Evolutionary conservation across 2,113 vertebrate species (phyloP), one percentile per base, ranked within the genome.

Genomic region (Chaetura pelagica): DNA sequence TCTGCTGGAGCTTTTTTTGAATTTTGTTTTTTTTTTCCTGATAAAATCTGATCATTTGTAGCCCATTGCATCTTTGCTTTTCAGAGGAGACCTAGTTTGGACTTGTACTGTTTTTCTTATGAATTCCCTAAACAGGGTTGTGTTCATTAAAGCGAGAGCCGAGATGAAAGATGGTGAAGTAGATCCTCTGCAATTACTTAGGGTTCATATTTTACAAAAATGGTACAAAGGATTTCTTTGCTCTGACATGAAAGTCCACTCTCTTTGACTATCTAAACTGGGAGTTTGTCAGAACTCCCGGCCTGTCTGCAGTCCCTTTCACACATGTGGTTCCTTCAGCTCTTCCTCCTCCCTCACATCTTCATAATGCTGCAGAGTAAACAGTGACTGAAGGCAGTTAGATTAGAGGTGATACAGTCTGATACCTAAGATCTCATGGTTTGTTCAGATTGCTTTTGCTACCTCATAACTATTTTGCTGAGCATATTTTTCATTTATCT

Each of bases 21-120:
- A 18, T 20, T 48, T 48, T 48, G 8, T 9, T 74, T 1, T 63
- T 54, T 71, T 35, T 64, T 54, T 63, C 27, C n/a, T 38, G 20
- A 9, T 90, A 30, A 6, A 22, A 0, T 75, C 20, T 87, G 54
- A 63, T 94, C 42, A 13, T 12, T 74, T 69, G 18, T 79, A 71
- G 51, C 16, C 23, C 15, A 9, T 10, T 82, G 22, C 0, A 2
- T 73, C 15, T 61, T 30, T 54, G 49, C 9, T 89, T 71, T 75
- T 87, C 18, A 48, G 63, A 69, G 27, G 73, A 85, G 67, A 42
- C 78, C 18, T 91, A 29, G 79, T 86, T 74, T 49, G 48, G 55
- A 63, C 87, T 88, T 74, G 46, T 30, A 27, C 84, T 84, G 48
- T 40, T 96, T 93, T 94, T 83, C 48, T 67, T 91, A 35, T 20